These are phyloP conservation scores for Pachyuromys duprasi DNA, from an alignment of 2,797 vertebrate species.

Conservation along the genomic window DNA sequence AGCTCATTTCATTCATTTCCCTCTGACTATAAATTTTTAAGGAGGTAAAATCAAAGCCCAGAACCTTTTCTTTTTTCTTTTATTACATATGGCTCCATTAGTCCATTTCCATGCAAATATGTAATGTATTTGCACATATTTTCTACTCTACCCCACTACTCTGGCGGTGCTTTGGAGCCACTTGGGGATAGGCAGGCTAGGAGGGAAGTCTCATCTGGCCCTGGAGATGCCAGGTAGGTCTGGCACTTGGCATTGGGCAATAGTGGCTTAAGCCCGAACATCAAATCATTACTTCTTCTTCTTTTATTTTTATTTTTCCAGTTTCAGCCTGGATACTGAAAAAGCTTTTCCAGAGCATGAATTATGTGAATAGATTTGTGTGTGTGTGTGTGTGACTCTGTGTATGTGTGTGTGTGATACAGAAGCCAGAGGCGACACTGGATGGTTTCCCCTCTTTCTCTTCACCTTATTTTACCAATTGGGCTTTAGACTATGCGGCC, in stretches of 20 bases:
- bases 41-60: constrained; percentile 15
- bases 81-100: not conserved
- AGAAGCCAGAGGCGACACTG: not conserved
- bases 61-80: not conserved
- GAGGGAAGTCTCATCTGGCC: not conserved
- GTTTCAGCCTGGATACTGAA: not conserved
- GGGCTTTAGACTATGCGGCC: too few relatives aligned
- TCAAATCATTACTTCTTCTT: not conserved
- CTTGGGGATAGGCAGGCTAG: not conserved
- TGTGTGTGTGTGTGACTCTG: not conserved
- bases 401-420: not conserved
- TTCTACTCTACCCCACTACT: not conserved
- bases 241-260: not conserved
- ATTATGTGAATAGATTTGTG: not conserved
- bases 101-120: not conserved
- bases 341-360: not conserved
- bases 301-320: not conserved
- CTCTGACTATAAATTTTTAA: not conserved
- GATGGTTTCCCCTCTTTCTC: not conserved
- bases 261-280: not conserved
- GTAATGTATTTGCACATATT: not conserved
- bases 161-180: not conserved
- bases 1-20: constrained; percentile 24
- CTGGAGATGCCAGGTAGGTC: not conserved
- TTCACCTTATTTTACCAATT: not conserved